Conservation (phyloP, 2,888 invertebrate species). For the Philereme vetulata region DNA sequence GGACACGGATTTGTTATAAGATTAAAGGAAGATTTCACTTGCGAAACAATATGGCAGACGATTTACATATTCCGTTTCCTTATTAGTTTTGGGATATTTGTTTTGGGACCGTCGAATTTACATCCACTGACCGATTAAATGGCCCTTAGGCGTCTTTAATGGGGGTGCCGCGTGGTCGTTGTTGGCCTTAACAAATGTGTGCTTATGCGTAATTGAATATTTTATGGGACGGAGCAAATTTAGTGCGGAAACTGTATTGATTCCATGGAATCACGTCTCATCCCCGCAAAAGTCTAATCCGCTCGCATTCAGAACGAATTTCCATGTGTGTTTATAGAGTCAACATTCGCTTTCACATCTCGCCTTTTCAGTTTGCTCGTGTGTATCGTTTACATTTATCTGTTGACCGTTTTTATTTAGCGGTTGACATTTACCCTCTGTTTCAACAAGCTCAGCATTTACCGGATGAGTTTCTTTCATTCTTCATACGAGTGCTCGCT, state of each 20-base stretch:
- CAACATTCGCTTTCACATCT: conserved; percentile 67
- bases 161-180: conserved; percentile 83
- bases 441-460: conserved; percentile 73
- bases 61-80: conserved; percentile 85
- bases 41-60: conserved; percentile 83
- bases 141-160: conserved; percentile 84
- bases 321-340: conserved; percentile 53
- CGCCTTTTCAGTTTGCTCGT: conserved; percentile 73
- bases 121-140: conserved; percentile 84
- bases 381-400: conserved; percentile 83
- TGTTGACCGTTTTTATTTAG: conserved; percentile 84
- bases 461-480: conserved; percentile 79
- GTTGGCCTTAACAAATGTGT: conserved; percentile 82
- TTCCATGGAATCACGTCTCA: conserved; percentile 53
- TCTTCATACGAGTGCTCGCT: conserved; percentile 75
- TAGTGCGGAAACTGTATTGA: conserved; percentile 74
- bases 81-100: conserved; percentile 84
- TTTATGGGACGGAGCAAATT: conserved; percentile 77
- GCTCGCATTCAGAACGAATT: conserved; percentile 42
- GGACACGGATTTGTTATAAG: conserved; percentile 85
- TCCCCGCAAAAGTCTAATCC: conserved; percentile 41
- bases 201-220: conserved; percentile 84
- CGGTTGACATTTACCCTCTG: conserved; percentile 82
- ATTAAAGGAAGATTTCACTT: conserved; percentile 85
- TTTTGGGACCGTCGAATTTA: conserved; percentile 82